Evolutionary conservation across 2,113 vertebrate species (phyloP).

Genomic region (Tapirus terrestris): DNA sequence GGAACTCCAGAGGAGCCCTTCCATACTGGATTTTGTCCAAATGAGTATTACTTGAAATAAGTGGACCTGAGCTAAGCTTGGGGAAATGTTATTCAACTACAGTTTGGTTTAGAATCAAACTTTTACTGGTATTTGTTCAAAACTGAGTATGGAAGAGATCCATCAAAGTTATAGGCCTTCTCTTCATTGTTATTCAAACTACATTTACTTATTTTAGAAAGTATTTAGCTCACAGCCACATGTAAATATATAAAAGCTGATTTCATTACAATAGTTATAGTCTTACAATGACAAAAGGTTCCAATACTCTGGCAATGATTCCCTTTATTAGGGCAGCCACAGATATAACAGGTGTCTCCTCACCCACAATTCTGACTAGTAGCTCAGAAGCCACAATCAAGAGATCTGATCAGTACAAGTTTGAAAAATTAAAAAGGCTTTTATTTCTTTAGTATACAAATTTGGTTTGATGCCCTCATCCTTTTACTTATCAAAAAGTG

Average conservation of each 20-base stretch:
- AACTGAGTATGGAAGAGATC: neutral
- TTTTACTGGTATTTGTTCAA: neutral
- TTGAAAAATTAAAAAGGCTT: neutral
- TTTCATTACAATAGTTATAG: neutral
- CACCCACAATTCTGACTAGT: neutral
- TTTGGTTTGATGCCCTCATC: neutral
- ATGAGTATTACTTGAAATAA: neutral
- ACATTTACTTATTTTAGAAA: neutral
- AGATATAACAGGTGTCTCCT: neutral
- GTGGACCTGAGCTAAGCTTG: neutral
- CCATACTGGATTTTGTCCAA: neutral
- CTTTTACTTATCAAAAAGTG: neutral
- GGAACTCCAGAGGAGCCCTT: neutral
- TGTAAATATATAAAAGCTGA: neutral
- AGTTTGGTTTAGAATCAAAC: neutral
- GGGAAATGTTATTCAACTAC: neutral
- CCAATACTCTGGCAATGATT: neutral
- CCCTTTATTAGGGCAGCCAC: neutral
- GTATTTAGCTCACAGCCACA: neutral
- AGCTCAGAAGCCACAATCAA: neutral
- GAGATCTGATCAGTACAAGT: neutral
- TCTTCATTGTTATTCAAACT: slow-evolving; percentile 1
- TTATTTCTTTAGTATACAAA: neutral
- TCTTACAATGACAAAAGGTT: neutral
- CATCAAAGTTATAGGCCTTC: neutral